Conservation (phyloP, 2,797 vertebrate genomes). For the Acanthurus lineatus region DNA sequence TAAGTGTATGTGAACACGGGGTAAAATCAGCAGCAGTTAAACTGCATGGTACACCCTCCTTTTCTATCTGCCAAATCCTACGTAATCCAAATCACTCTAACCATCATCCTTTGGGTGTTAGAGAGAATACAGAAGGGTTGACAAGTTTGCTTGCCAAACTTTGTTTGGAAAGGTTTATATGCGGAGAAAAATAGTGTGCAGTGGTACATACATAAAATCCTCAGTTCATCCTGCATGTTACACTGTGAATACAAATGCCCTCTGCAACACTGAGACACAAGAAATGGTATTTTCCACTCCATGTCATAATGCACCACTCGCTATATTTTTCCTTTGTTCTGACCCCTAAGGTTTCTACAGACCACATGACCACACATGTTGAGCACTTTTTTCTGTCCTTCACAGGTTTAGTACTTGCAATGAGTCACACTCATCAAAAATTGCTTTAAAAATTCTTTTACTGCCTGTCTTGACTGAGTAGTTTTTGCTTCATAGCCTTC, state of each 20-base stretch:
- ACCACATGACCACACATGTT: not conserved
- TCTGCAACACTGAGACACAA: not conserved
- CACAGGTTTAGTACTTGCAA: not conserved
- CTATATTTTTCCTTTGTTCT: too few species aligned
- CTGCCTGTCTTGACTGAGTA: not conserved
- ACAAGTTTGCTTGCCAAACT: not conserved
- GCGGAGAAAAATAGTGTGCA: not conserved
- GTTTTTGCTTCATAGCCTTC: not conserved
- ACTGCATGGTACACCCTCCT: not conserved
- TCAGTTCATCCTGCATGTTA: not conserved
- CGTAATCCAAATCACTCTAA: not conserved
- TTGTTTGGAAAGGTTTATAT: not conserved
- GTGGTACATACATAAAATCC: slow-evolving; percentile 1
- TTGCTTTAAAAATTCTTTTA: not conserved
- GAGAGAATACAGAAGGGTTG: not conserved
- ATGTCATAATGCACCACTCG: not conserved
- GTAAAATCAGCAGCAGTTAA: not conserved
- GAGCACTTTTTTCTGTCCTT: not conserved
- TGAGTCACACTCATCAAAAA: not conserved
- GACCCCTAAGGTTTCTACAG: not conserved
- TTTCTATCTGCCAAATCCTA: not conserved
- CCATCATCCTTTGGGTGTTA: too few species aligned
- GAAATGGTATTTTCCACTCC: not conserved
- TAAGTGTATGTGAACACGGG: not conserved
- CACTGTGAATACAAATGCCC: slow-evolving; percentile 1